These are phyloP conservation scores for Columba janthina DNA, from an alignment of 2,113 vertebrate genomes.

Conservation along the genomic window DNA sequence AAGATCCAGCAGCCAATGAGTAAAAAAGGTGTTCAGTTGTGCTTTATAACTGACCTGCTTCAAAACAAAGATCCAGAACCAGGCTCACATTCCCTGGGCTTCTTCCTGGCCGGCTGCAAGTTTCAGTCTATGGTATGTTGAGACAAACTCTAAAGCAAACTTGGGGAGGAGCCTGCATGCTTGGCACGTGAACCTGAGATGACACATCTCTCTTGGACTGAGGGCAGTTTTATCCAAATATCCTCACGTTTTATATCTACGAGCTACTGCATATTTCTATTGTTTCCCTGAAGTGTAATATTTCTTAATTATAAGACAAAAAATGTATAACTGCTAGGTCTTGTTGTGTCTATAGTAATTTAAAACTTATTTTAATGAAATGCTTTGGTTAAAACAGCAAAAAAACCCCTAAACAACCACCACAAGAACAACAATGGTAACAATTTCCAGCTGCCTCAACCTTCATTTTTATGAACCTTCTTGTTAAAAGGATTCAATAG, in stretches of 20 bases:
- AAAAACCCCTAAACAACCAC: background rate
- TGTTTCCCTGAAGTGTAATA: conserved; percentile 9
- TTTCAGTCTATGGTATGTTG: background rate
- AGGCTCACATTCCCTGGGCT: background rate
- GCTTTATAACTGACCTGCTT: background rate
- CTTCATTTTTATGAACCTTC: conserved; percentile 60
- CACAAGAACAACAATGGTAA: background rate
- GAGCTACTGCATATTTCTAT: background rate
- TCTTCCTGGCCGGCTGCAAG: background rate
- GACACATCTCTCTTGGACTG: conserved; percentile 49
- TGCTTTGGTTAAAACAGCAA: conserved; percentile 28
- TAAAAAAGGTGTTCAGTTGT: background rate
- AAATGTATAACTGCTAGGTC: background rate
- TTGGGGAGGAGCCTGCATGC: conserved; percentile 47
- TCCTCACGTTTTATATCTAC: background rate
- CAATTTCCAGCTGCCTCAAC: conserved; percentile 25
- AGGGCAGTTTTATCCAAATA: conserved; percentile 29
- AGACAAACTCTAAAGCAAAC: conserved; percentile 31
- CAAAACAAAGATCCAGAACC: background rate
- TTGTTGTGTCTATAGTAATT: conserved; percentile 28
- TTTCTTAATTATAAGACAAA: conserved; percentile 33
- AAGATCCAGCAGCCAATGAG: background rate
- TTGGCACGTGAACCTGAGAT: conserved; percentile 15
- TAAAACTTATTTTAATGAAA: conserved; percentile 47
- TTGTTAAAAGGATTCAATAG: conserved; percentile 6